Evolutionary conservation across 2,888 invertebrate genomes (phyloP).

Genomic region (Glyphotaelius pellucidus): DNA sequence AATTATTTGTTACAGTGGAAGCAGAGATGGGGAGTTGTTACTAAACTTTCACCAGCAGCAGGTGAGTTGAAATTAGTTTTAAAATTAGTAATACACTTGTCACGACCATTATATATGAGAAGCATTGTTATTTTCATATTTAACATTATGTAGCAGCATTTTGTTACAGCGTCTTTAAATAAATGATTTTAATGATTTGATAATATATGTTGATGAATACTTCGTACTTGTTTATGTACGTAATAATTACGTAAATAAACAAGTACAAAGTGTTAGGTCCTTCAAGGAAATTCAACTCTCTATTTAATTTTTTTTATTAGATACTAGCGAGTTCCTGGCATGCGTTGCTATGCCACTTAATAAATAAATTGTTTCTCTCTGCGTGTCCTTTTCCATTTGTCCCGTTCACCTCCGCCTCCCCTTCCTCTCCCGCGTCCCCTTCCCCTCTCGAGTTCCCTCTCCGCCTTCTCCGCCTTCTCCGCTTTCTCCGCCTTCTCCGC

Average conservation of each 20-base stretch:
- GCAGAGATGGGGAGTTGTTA: conserved; percentile 92
- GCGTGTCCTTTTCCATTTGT: too few relatives aligned
- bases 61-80: conserved; percentile 74
- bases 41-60: conserved; percentile 93
- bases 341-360: too few relatives aligned
- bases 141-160: background rate
- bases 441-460: too few relatives aligned
- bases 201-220: background rate
- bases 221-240: too few relatives aligned
- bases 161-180: too few relatives aligned
- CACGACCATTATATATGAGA: background rate
- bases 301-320: background rate
- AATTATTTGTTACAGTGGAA: conserved; percentile 90
- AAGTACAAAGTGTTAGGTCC: background rate
- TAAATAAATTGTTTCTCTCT: too few relatives aligned
- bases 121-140: background rate
- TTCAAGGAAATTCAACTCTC: background rate
- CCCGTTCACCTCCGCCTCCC: too few relatives aligned
- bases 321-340: too few relatives aligned
- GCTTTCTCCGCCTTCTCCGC: too few relatives aligned
- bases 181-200: too few relatives aligned
- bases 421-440: too few relatives aligned
- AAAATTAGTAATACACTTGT: background rate
- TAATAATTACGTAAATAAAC: background rate
- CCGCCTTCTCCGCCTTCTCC: too few relatives aligned